Evolutionary conservation across 2,888 invertebrate genomes (phyloP), one percentile per base, ranked within the genome.

Genomic region (Chloromyia formosa): DNA sequence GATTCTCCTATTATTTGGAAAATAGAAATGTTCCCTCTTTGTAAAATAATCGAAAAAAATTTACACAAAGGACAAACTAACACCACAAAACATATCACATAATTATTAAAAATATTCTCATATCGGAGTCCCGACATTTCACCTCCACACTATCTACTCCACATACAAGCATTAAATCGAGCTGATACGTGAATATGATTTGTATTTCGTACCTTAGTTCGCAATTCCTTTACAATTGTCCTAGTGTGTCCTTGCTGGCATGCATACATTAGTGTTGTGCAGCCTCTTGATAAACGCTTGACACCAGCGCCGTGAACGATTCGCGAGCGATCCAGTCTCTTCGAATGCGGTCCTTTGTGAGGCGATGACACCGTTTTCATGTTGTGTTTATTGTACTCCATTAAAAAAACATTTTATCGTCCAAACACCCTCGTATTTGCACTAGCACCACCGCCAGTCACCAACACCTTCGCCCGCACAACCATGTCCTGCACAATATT

Each of bases 251-350:
- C 94, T 84, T 94, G 95, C 86, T 95, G 95, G 83, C 95, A 95
- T 81, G 95, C 94, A 87, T 94, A 94, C 95, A 96, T 95, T 82
- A 96, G 90, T 80, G 91, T 90, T 78, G 94, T 93, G 85, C 94
- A 94, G 81, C 94, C 93, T 82, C 88, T 88, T 79, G 87, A 87
- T 80, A 90, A 84, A 80, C 85, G 85, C 78, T 77, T 81, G 45
- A 42, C 20, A 49, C 27, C 27, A 14, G 18, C 64, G 18, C 42
- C 42, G 20, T 42, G 18, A 9, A 66, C 22, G 10, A n/a, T 49
- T 49, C 66, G 66, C 22, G 45, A 14, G 20, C 66, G 66, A 18
- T 66, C 66, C 66, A 45, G 45, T 66, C 49, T 56, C 18, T 71
- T 71, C 40, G 71, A 23, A 71, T 71, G 71, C 58, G 49, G 20